phyloP scores from a whole-genome alignment of 2,113 vertebrate species.

The Ahaetulla prasina region DNA sequence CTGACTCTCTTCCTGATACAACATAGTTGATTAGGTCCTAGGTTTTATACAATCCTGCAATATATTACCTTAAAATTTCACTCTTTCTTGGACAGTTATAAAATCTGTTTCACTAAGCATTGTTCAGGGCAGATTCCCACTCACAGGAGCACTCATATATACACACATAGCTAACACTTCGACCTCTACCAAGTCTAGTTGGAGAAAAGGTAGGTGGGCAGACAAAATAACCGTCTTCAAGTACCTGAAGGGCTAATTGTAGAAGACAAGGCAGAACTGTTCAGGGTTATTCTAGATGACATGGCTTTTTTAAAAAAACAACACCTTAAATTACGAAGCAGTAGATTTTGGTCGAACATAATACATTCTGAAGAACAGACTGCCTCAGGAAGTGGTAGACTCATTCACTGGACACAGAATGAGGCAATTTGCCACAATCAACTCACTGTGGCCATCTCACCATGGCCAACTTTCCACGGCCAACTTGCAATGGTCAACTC shows the following conservation, averaged over 20 bases:
- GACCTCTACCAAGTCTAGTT: background rate
- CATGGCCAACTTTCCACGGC: too few relatives aligned
- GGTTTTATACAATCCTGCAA: background rate
- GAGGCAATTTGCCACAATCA: too few relatives aligned
- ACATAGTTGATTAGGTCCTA: background rate
- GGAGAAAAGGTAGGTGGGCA: background rate
- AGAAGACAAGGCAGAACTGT: background rate
- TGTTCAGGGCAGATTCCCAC: background rate
- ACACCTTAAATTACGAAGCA: background rate
- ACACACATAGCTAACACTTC: background rate
- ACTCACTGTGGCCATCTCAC: too few relatives aligned
- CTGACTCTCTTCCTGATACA: background rate
- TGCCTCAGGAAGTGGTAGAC: background rate
- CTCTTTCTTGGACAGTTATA: background rate
- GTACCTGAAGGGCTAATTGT: background rate
- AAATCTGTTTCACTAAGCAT: background rate
- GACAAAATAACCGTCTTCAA: background rate
- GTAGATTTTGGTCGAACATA: background rate
- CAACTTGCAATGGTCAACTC: too few relatives aligned
- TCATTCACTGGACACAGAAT: background rate
- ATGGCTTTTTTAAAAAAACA: background rate
- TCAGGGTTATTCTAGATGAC: background rate
- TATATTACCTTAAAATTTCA: background rate
- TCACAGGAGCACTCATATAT: background rate
- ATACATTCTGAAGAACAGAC: background rate